Evolutionary conservation across 2,888 invertebrate genomes (phyloP).

Genomic region (Euzetes globulus): DNA sequence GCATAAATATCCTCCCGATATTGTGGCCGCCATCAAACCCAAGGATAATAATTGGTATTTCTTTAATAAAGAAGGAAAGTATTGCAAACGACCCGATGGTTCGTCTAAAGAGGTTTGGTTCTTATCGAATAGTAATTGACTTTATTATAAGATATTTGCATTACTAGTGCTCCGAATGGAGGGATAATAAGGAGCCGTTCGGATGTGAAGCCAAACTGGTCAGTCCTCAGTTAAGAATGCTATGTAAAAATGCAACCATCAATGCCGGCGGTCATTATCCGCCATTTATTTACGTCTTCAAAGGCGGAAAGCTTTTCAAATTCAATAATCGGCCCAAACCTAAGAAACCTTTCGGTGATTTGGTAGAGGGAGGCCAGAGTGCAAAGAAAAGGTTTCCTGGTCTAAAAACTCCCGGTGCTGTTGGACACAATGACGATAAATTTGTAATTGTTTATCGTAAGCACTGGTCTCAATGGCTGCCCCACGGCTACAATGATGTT

Average conservation of each 20-base stretch:
- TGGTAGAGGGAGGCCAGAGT: neutral
- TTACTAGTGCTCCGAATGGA: slow-evolving; percentile 11
- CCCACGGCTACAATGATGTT: neutral
- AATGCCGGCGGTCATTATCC: slow-evolving; percentile 19
- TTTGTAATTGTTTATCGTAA: neutral
- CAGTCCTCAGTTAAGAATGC: neutral
- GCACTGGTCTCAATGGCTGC: slow-evolving; percentile 14
- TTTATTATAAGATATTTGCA: too few relatives aligned
- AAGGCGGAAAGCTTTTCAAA: neutral
- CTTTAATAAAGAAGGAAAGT: slow-evolving; percentile 20
- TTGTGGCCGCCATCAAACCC: slow-evolving; percentile 10
- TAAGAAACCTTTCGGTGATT: slow-evolving; percentile 22
- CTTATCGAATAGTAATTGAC: too few relatives aligned
- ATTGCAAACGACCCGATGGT: neutral
- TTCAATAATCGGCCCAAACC: slow-evolving; percentile 14
- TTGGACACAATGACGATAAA: neutral
- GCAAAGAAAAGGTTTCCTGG: neutral
- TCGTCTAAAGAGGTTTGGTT: neutral
- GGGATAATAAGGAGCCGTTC: neutral
- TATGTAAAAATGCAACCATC: neutral
- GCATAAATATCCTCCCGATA: slow-evolving; percentile 3
- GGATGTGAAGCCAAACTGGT: neutral
- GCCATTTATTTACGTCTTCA: neutral
- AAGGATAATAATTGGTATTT: slow-evolving; percentile 19
- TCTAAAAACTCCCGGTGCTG: neutral